Percentiles rank a stretch among this genome's conserved stretches.
Evolutionary conservation across 2,797 vertebrate species (phyloP).

Genomic region (Pelobates cultripes): DNA sequence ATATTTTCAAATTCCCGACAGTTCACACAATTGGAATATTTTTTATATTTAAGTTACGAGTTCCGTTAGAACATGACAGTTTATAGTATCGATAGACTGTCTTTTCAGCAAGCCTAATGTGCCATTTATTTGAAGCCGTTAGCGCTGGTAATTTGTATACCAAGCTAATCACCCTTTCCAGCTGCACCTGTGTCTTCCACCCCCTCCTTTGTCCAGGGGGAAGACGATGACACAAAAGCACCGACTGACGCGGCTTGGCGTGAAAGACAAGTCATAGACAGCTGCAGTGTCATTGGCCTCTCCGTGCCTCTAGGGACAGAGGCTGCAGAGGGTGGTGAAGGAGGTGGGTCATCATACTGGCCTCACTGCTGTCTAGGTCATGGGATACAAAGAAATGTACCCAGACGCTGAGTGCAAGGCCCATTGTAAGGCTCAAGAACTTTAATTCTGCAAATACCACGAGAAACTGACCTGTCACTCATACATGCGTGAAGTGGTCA

Average conservation of each 20-base stretch:
- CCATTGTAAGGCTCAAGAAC: not conserved
- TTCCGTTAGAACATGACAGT: too few relatives aligned
- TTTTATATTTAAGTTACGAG: too few relatives aligned
- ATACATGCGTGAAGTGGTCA: not conserved
- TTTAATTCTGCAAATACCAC: constrained; percentile 30
- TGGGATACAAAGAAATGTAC: constrained; percentile 9
- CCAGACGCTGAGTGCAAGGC: not conserved
- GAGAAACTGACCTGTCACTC: constrained; percentile 23
- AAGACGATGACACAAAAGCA: constrained; percentile 4
- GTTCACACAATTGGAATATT: too few relatives aligned
- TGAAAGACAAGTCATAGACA: constrained; percentile 17
- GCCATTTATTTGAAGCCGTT: not conserved
- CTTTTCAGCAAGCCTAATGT: not conserved
- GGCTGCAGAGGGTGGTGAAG: not conserved
- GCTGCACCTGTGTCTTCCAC: constrained; percentile 32
- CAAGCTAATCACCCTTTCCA: not conserved
- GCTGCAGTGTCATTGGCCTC: constrained; percentile 1
- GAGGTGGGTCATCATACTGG: not conserved
- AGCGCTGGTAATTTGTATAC: not conserved
- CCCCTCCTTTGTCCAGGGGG: not conserved
- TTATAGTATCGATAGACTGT: not conserved
- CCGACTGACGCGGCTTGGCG: not conserved
- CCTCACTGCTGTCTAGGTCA: constrained; percentile 9
- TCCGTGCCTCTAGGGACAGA: not conserved
- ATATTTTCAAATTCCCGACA: too few relatives aligned